Conservation (phyloP, 1,140 invertebrate species). For the Mercenaria mercenaria region DNA sequence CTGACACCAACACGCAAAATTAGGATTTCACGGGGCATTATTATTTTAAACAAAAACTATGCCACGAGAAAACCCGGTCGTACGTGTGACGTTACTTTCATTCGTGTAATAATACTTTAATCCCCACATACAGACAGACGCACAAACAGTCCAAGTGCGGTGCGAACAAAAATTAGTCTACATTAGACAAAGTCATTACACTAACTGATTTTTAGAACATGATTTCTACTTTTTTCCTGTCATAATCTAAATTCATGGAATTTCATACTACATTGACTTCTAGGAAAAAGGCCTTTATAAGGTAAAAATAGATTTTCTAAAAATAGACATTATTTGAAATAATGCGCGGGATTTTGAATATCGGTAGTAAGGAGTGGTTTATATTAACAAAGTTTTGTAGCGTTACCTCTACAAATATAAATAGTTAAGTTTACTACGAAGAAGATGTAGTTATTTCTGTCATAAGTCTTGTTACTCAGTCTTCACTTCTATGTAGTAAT, state of each 20-base stretch:
- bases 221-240: background rate
- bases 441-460: too few species aligned
- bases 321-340: constrained; percentile 30
- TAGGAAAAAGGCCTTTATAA: constrained; percentile 15
- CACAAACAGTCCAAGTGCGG: background rate
- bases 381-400: too few species aligned
- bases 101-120: background rate
- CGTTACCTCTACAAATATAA: too few species aligned
- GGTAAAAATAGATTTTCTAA: constrained; percentile 41
- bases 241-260: constrained; percentile 18
- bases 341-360: background rate
- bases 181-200: background rate
- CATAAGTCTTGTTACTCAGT: too few species aligned
- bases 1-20: constrained; percentile 35
- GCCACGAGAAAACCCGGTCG: constrained; percentile 52
- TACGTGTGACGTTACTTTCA: background rate
- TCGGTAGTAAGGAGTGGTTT: too few species aligned
- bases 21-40: constrained; percentile 66
- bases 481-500: too few species aligned
- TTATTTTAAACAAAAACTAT: constrained; percentile 33
- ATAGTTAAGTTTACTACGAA: too few species aligned
- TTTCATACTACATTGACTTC: constrained; percentile 17
- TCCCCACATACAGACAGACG: constrained; percentile 12
- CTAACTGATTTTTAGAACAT: background rate
- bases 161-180: background rate